phyloP scores from a whole-genome alignment of 2,113 vertebrate species.

The Eublepharis macularius region DNA sequence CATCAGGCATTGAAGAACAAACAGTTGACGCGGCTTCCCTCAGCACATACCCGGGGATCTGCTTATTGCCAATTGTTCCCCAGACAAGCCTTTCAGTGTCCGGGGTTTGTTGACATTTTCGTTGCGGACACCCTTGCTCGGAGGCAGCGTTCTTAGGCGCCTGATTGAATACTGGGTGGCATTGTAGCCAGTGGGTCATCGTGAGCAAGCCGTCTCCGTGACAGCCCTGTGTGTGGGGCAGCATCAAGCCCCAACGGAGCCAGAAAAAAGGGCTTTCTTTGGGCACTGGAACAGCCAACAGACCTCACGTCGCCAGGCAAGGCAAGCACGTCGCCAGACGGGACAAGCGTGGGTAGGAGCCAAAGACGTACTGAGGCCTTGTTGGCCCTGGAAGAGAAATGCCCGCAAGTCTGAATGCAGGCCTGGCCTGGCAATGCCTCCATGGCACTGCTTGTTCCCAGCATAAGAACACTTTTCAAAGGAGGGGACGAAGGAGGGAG shows the following conservation, averaged over 20 bases:
- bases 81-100: conserved; percentile 65
- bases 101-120: conserved; percentile 53
- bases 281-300: conserved; percentile 27
- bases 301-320: conserved; percentile 54
- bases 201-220: not conserved
- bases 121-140: not conserved
- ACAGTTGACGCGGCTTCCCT: conserved; percentile 66
- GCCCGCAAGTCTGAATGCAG: conserved; percentile 45
- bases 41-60: conserved; percentile 42
- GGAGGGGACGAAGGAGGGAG: conserved; percentile 24
- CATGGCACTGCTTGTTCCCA: conserved; percentile 60
- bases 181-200: rapidly evolving
- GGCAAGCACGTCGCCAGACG: not conserved
- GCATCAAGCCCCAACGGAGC: not conserved
- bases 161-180: not conserved
- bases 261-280: not conserved
- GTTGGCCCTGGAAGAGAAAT: conserved; percentile 11
- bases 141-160: conserved; percentile 22
- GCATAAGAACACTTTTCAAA: conserved; percentile 19
- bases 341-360: conserved; percentile 40
- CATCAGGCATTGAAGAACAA: conserved; percentile 44
- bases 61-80: conserved; percentile 68
- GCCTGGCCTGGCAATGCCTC: conserved; percentile 33
- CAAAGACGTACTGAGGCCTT: conserved; percentile 10
- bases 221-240: not conserved